These are phyloP conservation scores for Conus ventricosus DNA, from an alignment of 1,140 invertebrate genomes.

Conservation along the genomic window DNA sequence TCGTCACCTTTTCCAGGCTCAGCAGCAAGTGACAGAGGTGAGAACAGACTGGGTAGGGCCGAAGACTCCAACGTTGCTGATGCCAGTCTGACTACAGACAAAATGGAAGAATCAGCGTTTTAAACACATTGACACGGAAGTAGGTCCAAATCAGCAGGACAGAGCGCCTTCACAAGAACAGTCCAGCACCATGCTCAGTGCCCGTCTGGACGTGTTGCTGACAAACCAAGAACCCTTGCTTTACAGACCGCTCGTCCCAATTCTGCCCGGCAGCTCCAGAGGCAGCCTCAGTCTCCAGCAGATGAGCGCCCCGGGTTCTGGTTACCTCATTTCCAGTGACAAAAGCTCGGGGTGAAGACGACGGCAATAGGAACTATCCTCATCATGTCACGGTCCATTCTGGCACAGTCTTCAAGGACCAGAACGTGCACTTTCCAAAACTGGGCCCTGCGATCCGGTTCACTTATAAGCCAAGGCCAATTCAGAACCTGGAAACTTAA, in stretches of 20 bases:
- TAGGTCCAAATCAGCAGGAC: background rate
- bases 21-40: background rate
- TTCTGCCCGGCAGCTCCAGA: slow-evolving; percentile 19
- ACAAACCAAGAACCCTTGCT: background rate
- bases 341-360: slow-evolving; percentile 8
- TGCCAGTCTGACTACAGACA: background rate
- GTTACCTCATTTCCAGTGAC: background rate
- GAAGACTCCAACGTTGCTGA: background rate
- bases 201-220: background rate
- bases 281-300: background rate
- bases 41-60: background rate
- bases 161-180: background rate
- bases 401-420: background rate
- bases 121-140: background rate
- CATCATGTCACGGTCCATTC: background rate
- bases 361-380: background rate
- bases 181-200: background rate
- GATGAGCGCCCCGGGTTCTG: background rate
- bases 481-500: background rate
- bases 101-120: background rate
- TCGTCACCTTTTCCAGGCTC: background rate
- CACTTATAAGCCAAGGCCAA: slow-evolving; percentile 20
- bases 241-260: background rate
- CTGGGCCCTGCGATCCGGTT: background rate
- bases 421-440: slow-evolving; percentile 10